A percentile compares a stretch with the other conserved stretches of the same genome.
These are phyloP conservation scores for Brachyrhaphis roseni DNA, from an alignment of 2,797 vertebrate species.

Conservation along the genomic window DNA sequence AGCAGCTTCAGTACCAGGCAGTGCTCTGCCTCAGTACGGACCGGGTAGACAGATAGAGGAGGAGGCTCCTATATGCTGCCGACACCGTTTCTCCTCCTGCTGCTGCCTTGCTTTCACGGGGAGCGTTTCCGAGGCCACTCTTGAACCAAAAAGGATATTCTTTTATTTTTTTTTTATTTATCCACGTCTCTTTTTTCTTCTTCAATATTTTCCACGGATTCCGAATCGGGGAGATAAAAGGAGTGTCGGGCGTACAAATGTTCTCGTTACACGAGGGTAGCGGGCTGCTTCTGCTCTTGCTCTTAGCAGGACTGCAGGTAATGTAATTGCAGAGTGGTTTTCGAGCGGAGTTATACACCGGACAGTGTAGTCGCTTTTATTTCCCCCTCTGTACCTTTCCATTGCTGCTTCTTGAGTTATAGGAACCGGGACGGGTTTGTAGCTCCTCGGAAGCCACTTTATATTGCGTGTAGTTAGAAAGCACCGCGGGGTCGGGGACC, in stretches of 20 bases:
- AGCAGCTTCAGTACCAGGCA: conserved; percentile 84
- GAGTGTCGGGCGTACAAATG: conserved; percentile 64
- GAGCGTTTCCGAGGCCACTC: conserved; percentile 52
- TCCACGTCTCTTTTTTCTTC: neutral
- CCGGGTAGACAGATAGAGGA: conserved; percentile 62
- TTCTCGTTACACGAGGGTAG: conserved; percentile 70
- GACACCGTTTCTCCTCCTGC: conserved; percentile 48
- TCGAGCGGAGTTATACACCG: conserved; percentile 55
- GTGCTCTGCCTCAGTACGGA: conserved; percentile 66
- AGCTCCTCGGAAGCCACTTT: conserved; percentile 8
- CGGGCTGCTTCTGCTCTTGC: conserved; percentile 72
- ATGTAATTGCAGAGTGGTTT: conserved; percentile 17
- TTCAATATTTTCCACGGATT: conserved; percentile 50
- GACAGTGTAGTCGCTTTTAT: conserved; percentile 50
- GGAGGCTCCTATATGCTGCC: conserved; percentile 75
- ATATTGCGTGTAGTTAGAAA: conserved; percentile 16
- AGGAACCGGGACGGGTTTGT: conserved; percentile 7
- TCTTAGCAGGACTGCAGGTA: conserved; percentile 83
- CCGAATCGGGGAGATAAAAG: conserved; percentile 33
- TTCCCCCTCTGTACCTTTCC: conserved; percentile 1
- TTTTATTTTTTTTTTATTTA: conserved; percentile 16
- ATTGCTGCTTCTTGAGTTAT: conserved; percentile 36
- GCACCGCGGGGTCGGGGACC: neutral
- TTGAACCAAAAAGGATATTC: conserved; percentile 66
- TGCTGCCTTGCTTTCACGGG: conserved; percentile 68